Evolutionary conservation across 1,140 invertebrate species (phyloP).

Genomic region (Trissolcus basalis): DNA sequence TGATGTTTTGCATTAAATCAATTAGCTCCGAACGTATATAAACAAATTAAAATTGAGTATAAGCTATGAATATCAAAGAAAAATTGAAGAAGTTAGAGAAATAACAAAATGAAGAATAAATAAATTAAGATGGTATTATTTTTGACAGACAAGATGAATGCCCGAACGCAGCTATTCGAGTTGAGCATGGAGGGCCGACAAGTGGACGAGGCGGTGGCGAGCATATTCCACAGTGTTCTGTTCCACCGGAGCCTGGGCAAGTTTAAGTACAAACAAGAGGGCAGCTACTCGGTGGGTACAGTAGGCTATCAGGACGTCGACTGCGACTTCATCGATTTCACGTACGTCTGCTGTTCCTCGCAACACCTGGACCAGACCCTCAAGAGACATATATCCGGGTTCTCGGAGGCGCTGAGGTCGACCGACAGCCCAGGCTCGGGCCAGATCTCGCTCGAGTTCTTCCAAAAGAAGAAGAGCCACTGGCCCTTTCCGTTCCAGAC

Average conservation of each 20-base stretch:
- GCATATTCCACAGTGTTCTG: conserved; percentile 96
- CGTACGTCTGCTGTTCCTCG: conserved; percentile 95
- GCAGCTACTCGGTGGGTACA: conserved; percentile 95
- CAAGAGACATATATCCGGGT: conserved; percentile 88
- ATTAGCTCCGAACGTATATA: too few relatives aligned
- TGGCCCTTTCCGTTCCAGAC: conserved; percentile 87
- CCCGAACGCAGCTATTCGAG: conserved; percentile 90
- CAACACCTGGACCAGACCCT: conserved; percentile 84
- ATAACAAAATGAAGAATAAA: not conserved
- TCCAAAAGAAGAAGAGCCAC: conserved; percentile 90
- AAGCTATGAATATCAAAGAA: too few relatives aligned
- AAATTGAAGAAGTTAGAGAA: too few relatives aligned
- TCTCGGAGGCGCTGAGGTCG: conserved; percentile 89
- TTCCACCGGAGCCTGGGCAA: conserved; percentile 96
- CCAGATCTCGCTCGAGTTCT: conserved; percentile 96
- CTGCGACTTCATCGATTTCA: conserved; percentile 98
- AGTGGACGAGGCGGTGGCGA: conserved; percentile 94
- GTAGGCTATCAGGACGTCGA: conserved; percentile 96
- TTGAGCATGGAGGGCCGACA: conserved; percentile 93
- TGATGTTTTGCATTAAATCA: too few relatives aligned
- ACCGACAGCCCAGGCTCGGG: conserved; percentile 84
- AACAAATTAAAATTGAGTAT: too few relatives aligned
- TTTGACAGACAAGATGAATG: conserved; percentile 83
- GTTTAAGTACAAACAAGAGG: conserved; percentile 95
- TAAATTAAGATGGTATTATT: conserved; percentile 14